A percentile compares a stretch with the other conserved stretches of the same genome.
These are phyloP conservation scores for Idaea dimidiata DNA, from an alignment of 2,888 invertebrate genomes.

Conservation along the genomic window DNA sequence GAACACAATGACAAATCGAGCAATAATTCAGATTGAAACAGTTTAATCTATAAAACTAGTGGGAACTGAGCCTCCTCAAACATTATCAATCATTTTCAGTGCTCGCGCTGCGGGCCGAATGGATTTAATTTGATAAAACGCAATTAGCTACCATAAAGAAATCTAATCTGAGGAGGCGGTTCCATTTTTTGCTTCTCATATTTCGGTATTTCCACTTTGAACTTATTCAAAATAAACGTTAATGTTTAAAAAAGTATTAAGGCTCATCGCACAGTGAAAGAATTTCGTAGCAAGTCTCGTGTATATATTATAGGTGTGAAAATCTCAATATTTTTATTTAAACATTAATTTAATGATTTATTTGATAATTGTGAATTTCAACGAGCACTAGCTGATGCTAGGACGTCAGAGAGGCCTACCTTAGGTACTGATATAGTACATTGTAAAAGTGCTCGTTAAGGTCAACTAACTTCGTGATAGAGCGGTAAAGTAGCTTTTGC, in stretches of 20 bases:
- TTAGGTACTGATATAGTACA: no score
- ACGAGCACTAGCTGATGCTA: neutral
- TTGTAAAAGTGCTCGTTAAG: neutral
- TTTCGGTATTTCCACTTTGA: constrained; percentile 57
- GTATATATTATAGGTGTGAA: no score
- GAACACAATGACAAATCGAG: constrained; percentile 53
- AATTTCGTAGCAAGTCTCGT: neutral
- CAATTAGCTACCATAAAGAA: constrained; percentile 81
- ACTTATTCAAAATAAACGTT: constrained; percentile 34
- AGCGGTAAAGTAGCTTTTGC: neutral
- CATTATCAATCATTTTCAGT: constrained; percentile 72
- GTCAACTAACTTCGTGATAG: neutral
- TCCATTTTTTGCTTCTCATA: constrained; percentile 63
- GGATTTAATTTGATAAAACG: constrained; percentile 80
- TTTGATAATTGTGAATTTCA: neutral
- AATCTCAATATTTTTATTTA: neutral
- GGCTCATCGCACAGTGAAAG: neutral
- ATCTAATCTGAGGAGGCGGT: constrained; percentile 74
- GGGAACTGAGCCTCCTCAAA: constrained; percentile 63
- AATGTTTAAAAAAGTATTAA: constrained; percentile 18
- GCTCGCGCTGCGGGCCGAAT: constrained; percentile 47
- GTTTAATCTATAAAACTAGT: constrained; percentile 78
- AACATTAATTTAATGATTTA: neutral
- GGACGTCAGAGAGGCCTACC: neutral
- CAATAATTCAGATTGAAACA: constrained; percentile 74